phyloP scores from a whole-genome alignment of 2,888 invertebrate species.

The Folsomia candida region DNA sequence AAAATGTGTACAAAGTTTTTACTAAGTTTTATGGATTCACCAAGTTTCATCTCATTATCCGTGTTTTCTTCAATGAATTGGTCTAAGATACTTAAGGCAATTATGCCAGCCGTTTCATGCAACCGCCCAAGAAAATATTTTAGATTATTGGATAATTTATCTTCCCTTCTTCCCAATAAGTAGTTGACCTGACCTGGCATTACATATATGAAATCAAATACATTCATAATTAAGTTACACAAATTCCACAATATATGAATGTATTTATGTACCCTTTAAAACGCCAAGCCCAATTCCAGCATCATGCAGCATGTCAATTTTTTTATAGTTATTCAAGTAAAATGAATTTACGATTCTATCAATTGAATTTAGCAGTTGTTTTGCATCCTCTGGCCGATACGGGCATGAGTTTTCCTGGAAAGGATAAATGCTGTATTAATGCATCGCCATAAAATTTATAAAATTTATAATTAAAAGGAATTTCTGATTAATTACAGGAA shows the following conservation, averaged over 20 bases:
- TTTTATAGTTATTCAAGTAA: neutral
- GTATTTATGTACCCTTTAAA: too few species aligned
- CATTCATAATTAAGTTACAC: too few species aligned
- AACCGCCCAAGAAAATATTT: neutral
- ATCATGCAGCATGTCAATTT: neutral
- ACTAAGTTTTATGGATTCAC: neutral
- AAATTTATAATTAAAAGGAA: too few species aligned
- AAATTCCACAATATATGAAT: too few species aligned
- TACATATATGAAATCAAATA: neutral
- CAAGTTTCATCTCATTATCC: neutral
- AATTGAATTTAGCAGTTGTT: neutral
- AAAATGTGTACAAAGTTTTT: too few species aligned
- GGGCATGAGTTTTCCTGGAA: neutral
- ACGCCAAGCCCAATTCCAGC: neutral
- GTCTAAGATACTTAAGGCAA: neutral
- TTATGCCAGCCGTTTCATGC: neutral
- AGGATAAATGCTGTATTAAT: too few species aligned
- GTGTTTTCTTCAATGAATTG: neutral
- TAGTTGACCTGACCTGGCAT: conserved; percentile 1
- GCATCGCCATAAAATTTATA: too few species aligned
- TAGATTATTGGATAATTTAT: neutral
- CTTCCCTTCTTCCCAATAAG: neutral
- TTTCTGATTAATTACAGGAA: too few species aligned
- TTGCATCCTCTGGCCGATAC: neutral
- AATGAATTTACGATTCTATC: neutral